phyloP scores from a whole-genome alignment of 2,797 vertebrate genomes.

The Acropternis orthonyx region DNA sequence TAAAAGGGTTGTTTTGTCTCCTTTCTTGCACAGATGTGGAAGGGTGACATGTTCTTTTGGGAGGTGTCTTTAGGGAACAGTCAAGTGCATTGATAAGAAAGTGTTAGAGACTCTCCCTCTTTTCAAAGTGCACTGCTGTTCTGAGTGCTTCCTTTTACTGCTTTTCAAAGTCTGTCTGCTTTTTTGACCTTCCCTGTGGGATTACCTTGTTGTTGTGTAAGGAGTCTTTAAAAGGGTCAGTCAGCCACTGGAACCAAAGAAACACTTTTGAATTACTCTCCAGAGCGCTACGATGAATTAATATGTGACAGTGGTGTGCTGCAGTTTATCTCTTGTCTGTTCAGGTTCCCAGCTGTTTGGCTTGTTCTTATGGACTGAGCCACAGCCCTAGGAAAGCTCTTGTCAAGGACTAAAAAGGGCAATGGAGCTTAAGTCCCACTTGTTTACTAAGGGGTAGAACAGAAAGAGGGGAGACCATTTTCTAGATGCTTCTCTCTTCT shows the following conservation, averaged over 20 bases:
- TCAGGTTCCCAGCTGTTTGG: neutral
- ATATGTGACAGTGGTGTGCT: neutral
- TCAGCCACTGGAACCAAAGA: neutral
- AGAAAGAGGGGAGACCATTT: neutral
- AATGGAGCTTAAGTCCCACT: neutral
- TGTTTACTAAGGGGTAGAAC: neutral
- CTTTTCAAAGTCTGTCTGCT: neutral
- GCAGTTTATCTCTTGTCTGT: neutral
- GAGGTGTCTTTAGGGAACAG: neutral
- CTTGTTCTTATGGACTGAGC: neutral
- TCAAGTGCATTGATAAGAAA: neutral
- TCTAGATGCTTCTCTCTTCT: neutral
- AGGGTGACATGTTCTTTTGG: neutral
- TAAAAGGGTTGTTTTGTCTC: neutral
- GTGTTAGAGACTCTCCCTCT: neutral
- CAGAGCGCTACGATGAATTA: neutral
- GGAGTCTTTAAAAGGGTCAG: neutral
- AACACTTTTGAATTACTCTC: neutral
- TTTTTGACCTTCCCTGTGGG: neutral
- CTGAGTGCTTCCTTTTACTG: neutral
- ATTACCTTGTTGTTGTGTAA: neutral
- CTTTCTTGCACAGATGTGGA: neutral
- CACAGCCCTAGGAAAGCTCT: neutral
- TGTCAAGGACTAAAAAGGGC: neutral
- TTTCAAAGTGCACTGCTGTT: neutral